phyloP scores from a whole-genome alignment of 2,888 invertebrate genomes.

The Cenopis cana region DNA sequence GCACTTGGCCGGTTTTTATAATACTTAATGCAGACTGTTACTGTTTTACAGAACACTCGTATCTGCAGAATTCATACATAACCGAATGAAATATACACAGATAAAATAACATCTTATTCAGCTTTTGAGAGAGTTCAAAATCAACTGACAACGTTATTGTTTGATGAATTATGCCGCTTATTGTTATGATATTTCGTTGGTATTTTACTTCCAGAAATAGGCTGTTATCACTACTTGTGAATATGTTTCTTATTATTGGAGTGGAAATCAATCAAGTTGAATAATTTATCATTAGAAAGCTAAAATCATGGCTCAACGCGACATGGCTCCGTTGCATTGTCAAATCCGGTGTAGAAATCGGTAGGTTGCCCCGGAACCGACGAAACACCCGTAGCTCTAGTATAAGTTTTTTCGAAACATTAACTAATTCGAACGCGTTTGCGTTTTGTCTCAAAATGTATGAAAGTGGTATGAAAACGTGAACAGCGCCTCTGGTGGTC shows the following conservation, averaged over 20 bases:
- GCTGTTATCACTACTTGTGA: conserved; percentile 10
- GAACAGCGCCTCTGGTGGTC: too few relatives aligned
- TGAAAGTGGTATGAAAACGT: too few relatives aligned
- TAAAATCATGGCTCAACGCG: too few relatives aligned
- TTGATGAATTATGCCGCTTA: background rate
- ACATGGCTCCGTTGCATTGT: too few relatives aligned
- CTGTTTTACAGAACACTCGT: background rate
- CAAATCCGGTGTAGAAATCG: too few relatives aligned
- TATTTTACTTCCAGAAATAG: conserved; percentile 4
- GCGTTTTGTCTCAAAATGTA: too few relatives aligned
- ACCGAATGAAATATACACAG: background rate
- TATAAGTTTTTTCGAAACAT: too few relatives aligned
- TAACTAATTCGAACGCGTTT: too few relatives aligned
- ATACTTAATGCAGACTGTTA: background rate
- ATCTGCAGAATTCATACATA: background rate
- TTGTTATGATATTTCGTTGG: background rate
- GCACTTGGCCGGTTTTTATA: too few relatives aligned
- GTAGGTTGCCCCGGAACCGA: too few relatives aligned
- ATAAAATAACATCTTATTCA: too few relatives aligned
- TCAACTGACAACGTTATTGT: background rate
- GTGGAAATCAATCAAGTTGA: background rate
- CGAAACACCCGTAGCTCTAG: too few relatives aligned
- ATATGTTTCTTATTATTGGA: background rate
- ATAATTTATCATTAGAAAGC: background rate
- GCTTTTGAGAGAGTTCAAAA: background rate